Base-by-base conservation (phyloP, 2,888 invertebrate species). In the Tethea ocularis region DNA sequence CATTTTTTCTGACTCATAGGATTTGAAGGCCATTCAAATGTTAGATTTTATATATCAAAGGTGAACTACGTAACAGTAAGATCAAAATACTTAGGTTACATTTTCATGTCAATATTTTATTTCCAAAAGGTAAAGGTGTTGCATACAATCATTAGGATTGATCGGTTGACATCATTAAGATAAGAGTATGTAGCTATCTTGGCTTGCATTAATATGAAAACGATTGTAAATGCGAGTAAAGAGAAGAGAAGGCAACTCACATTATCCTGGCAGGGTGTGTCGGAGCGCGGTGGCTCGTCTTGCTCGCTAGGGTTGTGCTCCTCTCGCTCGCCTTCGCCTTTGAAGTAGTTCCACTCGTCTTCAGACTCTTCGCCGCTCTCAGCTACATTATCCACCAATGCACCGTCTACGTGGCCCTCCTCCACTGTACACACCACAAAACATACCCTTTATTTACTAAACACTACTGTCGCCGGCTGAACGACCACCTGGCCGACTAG, bases 281-380 rank as follows among this genome's bases (percentile, higher is more conserved):
- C 91, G 17, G 92, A 91, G 74, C 86, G 93, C 68, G 87, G 91
- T 60, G 83, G 88, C 75, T 89, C 91, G 83, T 93, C 93, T 55
- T 94, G 94, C 80, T 94, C 91, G 67, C 85, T 86, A 51, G 95
- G 94, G 72, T 95, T 94, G 61, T 93, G 93, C 68, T 94, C 85
- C 74, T 94, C 95, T 75, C 84, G 94, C 67, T 95, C 94, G 65
- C 94, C 94, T 78, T 95, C 95, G 74, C 95, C 95, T 82, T 95
- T 95, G 86, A 95, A 95, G 85, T 97, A 97, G 87, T 97, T 97
- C 97, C 97, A 97, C 95, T 97, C 97, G 95, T 97, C 97, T 90
- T 97, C 97, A 71, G 96, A 96, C 72, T 96, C 96, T 74, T 96
- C 96, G 78, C 95, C 95, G 78, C 95, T 96, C 87, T 96, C 96